A percentile compares a stretch with the other conserved stretches of the same genome.
Conservation (phyloP, 2,888 invertebrate genomes). For the Sylvicola cinctus region DNA sequence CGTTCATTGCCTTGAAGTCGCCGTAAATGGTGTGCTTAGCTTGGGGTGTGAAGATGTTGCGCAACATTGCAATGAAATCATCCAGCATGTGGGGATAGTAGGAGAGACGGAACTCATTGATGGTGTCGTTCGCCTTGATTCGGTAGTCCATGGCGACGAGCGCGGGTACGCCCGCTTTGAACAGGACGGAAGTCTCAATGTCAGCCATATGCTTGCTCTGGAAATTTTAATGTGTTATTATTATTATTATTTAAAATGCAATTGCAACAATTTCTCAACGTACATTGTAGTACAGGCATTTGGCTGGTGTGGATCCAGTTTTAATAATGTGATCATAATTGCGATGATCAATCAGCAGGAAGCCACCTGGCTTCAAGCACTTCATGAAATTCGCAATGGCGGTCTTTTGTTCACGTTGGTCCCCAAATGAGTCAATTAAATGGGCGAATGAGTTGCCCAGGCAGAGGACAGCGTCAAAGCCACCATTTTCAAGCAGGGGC, state of each 20-base stretch:
- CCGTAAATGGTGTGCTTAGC: slow-evolving; percentile 53
- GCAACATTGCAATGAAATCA: slow-evolving; percentile 47
- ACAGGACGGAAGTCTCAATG: slow-evolving; percentile 68
- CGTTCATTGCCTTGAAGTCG: slow-evolving; percentile 46
- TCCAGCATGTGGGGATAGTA: slow-evolving; percentile 69
- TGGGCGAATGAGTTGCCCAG: slow-evolving; percentile 84
- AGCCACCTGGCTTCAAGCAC: slow-evolving; percentile 67
- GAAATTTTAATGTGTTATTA: slow-evolving; percentile 10
- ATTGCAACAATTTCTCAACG: no score
- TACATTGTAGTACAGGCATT: slow-evolving; percentile 79
- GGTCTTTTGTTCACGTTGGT: slow-evolving; percentile 57
- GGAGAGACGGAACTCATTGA: slow-evolving; percentile 64
- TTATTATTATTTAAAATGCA: no score
- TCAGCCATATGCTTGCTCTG: slow-evolving; percentile 65
- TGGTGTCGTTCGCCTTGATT: slow-evolving; percentile 34
- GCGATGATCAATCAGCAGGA: slow-evolving; percentile 70
- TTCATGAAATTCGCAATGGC: slow-evolving; percentile 62
- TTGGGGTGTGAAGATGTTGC: slow-evolving; percentile 42
- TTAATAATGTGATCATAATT: slow-evolving; percentile 71
- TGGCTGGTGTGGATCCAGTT: slow-evolving; percentile 53
- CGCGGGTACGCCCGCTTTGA: slow-evolving; percentile 52
- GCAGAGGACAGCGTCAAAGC: slow-evolving; percentile 77
- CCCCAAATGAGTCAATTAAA: slow-evolving; percentile 56
- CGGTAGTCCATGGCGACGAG: slow-evolving; percentile 67
- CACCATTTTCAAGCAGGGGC: slow-evolving; percentile 33